phyloP scores from a whole-genome alignment of 2,888 invertebrate species.

The Pseudolycoriella hygida region DNA sequence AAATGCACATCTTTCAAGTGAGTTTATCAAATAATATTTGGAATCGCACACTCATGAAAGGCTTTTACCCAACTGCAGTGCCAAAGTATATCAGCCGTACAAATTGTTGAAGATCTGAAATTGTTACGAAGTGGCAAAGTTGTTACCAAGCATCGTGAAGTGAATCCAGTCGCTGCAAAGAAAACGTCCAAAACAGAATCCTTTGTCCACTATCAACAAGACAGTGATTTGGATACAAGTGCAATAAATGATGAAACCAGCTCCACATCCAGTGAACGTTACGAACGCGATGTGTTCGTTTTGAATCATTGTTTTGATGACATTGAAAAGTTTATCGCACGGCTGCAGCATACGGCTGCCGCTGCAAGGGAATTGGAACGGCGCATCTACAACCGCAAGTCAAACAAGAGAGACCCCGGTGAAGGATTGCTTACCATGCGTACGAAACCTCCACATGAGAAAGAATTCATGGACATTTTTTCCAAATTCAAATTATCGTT shows the following conservation, averaged over 20 bases:
- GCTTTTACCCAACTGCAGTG: conserved; percentile 32
- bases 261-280: conserved; percentile 89
- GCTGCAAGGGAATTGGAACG: conserved; percentile 86
- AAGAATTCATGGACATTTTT: conserved; percentile 93
- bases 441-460: conserved; percentile 87
- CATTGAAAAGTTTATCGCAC: conserved; percentile 95
- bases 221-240: conserved; percentile 36
- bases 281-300: conserved; percentile 90
- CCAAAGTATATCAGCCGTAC: conserved; percentile 63
- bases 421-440: conserved; percentile 91
- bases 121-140: conserved; percentile 46
- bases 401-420: conserved; percentile 45
- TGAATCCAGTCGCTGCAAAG: conserved; percentile 3
- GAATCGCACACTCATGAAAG: not conserved
- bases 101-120: conserved; percentile 69
- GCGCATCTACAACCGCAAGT: conserved; percentile 43
- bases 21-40: conserved; percentile 15
- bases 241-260: conserved; percentile 65
- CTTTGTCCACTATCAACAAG: conserved; percentile 16
- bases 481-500: conserved; percentile 98
- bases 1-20: conserved; percentile 94
- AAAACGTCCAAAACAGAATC: conserved; percentile 7
- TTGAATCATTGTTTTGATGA: conserved; percentile 97
- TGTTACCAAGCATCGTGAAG: conserved; percentile 31
- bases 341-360: conserved; percentile 91